phyloP scores from a whole-genome alignment of 2,888 invertebrate species.

The Magallana nippona region DNA sequence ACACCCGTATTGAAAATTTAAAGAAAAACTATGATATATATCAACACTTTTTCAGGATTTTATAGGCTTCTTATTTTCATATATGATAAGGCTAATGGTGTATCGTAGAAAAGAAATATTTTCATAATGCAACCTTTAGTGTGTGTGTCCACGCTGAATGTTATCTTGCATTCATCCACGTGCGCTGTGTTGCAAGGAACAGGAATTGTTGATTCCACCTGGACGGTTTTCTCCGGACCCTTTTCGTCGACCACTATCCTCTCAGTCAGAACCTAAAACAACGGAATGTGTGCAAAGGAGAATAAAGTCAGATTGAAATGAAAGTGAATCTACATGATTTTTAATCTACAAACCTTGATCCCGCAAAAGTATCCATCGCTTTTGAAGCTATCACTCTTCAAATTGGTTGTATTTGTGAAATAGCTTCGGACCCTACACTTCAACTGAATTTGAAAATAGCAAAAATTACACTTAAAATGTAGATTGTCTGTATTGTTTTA shows the following conservation, averaged over 20 bases:
- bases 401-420: background rate
- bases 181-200: slow-evolving; percentile 45
- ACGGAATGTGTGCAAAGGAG: background rate
- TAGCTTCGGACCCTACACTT: slow-evolving; percentile 43
- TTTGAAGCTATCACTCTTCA: slow-evolving; percentile 34
- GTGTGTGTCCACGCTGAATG: slow-evolving; percentile 39
- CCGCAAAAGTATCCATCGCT: slow-evolving; percentile 41
- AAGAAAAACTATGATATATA: no score
- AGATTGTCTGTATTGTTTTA: no score
- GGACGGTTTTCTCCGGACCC: slow-evolving; percentile 44
- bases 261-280: slow-evolving; percentile 36
- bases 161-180: slow-evolving; percentile 43
- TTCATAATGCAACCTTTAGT: slow-evolving; percentile 38
- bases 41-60: no score
- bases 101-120: no score
- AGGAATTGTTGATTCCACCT: slow-evolving; percentile 47
- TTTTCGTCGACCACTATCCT: slow-evolving; percentile 44
- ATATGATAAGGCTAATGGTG: no score
- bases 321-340: background rate
- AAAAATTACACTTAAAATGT: no score
- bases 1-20: no score
- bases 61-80: no score
- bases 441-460: slow-evolving; percentile 1
- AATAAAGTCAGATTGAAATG: background rate
- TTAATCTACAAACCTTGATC: slow-evolving; percentile 25